Evolutionary conservation across 1,140 invertebrate genomes (phyloP).

Genomic region (Drosophila serrata): DNA sequence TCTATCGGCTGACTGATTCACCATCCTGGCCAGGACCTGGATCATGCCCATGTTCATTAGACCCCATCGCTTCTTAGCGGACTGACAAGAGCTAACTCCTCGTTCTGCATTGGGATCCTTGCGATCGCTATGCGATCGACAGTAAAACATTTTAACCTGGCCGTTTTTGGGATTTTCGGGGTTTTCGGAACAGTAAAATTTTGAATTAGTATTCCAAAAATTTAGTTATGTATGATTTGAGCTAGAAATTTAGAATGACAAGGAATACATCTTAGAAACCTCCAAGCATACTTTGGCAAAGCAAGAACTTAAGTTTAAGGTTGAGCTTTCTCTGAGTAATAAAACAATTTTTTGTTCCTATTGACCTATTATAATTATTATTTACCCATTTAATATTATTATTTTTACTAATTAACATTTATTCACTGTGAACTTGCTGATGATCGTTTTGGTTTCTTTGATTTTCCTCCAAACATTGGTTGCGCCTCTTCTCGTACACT

Average conservation of each 20-base stretch:
- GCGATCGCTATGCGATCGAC: slow-evolving; percentile 17
- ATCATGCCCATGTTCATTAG: slow-evolving; percentile 15
- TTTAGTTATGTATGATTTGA: background rate
- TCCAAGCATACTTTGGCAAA: background rate
- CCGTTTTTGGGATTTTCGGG: background rate
- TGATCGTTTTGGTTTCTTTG: too few species aligned
- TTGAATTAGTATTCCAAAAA: background rate
- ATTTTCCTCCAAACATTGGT: background rate
- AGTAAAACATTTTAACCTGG: slow-evolving; percentile 25
- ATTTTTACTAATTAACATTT: too few species aligned
- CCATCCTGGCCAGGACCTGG: slow-evolving; percentile 7
- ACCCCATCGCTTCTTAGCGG: slow-evolving; percentile 32
- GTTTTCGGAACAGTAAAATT: slow-evolving; percentile 11
- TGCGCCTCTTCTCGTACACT: background rate
- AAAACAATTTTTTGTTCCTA: too few species aligned
- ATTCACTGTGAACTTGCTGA: too few species aligned
- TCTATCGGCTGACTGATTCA: slow-evolving; percentile 7
- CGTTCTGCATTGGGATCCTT: background rate
- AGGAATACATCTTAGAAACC: background rate
- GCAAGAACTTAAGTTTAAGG: too few species aligned
- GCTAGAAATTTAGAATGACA: background rate
- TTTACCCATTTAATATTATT: too few species aligned
- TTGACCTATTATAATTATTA: too few species aligned
- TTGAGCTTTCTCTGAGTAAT: background rate
- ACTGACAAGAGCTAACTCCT: background rate